Percentiles rank a stretch among this genome's conserved stretches.
Evolutionary conservation across 2,888 invertebrate genomes (phyloP).

Genomic region (Lathronympha strigana): DNA sequence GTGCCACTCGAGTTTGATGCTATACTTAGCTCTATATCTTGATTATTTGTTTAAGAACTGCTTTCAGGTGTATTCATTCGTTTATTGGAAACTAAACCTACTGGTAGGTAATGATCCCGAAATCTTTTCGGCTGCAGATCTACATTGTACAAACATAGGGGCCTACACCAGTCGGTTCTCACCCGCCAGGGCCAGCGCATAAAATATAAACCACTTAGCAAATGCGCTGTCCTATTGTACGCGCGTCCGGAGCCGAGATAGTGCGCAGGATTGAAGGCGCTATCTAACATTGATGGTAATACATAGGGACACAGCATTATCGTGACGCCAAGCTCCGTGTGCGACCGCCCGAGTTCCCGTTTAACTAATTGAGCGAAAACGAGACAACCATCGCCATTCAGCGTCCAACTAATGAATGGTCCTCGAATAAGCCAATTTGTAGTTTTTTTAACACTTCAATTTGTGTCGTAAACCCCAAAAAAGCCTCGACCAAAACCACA

Average conservation of each 20-base stretch:
- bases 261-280: conserved; percentile 22
- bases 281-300: conserved; percentile 30
- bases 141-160: background rate
- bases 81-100: no score
- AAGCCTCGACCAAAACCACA: conserved; percentile 82
- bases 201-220: conserved; percentile 41
- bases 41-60: no score
- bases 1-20: no score
- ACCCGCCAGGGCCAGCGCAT: conserved; percentile 6
- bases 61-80: no score
- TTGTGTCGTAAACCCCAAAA: conserved; percentile 83
- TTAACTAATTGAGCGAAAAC: conserved; percentile 84
- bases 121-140: background rate
- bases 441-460: conserved; percentile 84
- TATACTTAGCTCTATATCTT: no score
- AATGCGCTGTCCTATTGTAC: conserved; percentile 33
- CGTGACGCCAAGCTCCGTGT: conserved; percentile 54
- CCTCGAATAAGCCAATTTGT: conserved; percentile 81
- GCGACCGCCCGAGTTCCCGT: conserved; percentile 73
- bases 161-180: background rate
- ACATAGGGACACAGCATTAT: conserved; percentile 18
- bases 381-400: conserved; percentile 79
- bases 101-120: no score
- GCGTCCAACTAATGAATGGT: conserved; percentile 80
- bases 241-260: conserved; percentile 31